Evolutionary conservation across 2,797 vertebrate species (phyloP), one percentile per base, ranked within the genome.

Genomic region (Danio choprae): DNA sequence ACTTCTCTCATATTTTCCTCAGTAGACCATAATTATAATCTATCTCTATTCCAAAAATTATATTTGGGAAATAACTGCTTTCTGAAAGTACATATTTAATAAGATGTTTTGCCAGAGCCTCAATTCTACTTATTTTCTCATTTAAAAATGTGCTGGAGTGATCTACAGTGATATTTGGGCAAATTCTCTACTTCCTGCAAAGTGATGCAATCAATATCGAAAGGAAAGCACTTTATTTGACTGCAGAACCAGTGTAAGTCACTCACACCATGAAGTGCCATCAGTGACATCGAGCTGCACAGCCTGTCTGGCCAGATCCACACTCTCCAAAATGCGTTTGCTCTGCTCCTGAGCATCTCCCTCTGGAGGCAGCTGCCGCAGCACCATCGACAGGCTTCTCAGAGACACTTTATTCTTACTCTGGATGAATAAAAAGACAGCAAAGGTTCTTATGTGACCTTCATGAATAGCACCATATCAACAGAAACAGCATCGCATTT

Each of bases 251-350:
- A 29, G 29, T 29, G 29, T 48, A 20, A 74, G 83, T 50, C 86
- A 95, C 96, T 96, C 92, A 97, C 96, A 96, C 96, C 96, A 97
- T 22, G 96, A 97, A 1, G 91, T 96, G 56, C 96, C 96, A 7
- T 97, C 96, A 0, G 86, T 88, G 46, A 95, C 89, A 2, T 98
- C 96, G 88, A 97, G 92, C 88, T 97, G 94, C 68, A 97, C 95
- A 0, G 96, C 96, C 84, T 96, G 87, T 36, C 95, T 93, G 58
- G 96, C 96, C 91, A 96, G 87, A 38, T 92, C 94, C 85, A 97
- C 94, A 0, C 96, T 97, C 85, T 96, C 94, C 89, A 96, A 83
- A 67, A 97, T 94, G 11, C 93, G 90, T 71, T 93, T 93, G 36
- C 91, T 89, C 1, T 95, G 93, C 5, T 94, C 90, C 0, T 90